Evolutionary conservation across 2,888 invertebrate species (phyloP).

Genomic region (Craniophora ligustri): DNA sequence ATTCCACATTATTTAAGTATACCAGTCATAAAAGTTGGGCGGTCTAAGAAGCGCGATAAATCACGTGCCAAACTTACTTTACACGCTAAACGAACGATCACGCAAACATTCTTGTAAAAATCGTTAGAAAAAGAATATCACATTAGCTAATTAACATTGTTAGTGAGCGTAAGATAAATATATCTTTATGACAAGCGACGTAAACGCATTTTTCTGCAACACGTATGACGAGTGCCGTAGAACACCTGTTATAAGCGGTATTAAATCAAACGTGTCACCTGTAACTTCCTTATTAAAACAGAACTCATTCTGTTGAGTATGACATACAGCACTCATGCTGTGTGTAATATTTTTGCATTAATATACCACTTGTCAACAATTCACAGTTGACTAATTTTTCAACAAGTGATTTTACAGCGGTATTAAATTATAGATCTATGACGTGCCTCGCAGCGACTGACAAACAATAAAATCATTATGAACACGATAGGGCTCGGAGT

Average conservation of each 20-base stretch:
- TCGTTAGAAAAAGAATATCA: constrained; percentile 15
- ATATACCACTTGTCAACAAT: constrained; percentile 32
- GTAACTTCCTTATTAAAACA: constrained; percentile 13
- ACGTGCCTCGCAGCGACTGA: not conserved
- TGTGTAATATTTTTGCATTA: constrained; percentile 22
- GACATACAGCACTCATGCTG: no score
- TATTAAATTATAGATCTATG: not conserved
- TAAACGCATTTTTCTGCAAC: constrained; percentile 11
- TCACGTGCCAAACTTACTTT: constrained; percentile 30
- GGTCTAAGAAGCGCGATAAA: constrained; percentile 34
- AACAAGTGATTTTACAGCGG: constrained; percentile 12
- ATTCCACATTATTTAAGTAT: constrained; percentile 18
- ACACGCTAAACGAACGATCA: constrained; percentile 45
- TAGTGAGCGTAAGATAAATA: constrained; percentile 35
- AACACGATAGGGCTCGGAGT: not conserved
- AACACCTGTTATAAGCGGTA: constrained; percentile 9
- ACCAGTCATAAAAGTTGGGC: constrained; percentile 14
- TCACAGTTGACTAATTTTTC: constrained; percentile 25
- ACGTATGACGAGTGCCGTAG: constrained; percentile 7
- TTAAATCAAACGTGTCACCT: constrained; percentile 27
- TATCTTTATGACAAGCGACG: constrained; percentile 19
- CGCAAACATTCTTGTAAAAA: constrained; percentile 50
- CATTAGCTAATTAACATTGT: constrained; percentile 40
- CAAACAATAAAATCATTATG: not conserved
- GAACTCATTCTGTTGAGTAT: no score